A percentile compares a stretch with the other conserved stretches of the same genome.
Conservation (phyloP, 2,888 invertebrate species). For the Agonopterix subpropinquella region DNA sequence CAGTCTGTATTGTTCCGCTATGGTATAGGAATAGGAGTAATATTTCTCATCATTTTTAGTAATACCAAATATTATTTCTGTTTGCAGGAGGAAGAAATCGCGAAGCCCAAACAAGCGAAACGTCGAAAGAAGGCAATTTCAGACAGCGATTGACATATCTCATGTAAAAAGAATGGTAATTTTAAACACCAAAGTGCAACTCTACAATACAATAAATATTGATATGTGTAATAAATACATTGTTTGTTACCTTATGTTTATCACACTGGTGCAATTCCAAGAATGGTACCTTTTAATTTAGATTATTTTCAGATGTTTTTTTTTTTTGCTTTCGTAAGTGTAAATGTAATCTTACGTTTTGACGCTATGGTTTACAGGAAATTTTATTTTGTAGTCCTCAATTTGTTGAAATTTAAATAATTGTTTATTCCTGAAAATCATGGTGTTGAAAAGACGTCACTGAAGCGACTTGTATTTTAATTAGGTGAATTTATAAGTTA, state of each 20-base stretch:
- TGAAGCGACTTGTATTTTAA: not conserved
- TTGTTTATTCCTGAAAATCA: slow-evolving; percentile 9
- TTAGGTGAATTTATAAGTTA: no score
- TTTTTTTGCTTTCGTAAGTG: slow-evolving; percentile 23
- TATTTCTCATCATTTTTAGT: no score
- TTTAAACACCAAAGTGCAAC: slow-evolving; percentile 73
- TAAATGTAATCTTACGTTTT: slow-evolving; percentile 17
- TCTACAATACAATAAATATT: slow-evolving; percentile 65
- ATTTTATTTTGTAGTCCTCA: not conserved
- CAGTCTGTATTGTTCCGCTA: no score
- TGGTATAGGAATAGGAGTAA: no score
- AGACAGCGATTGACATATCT: slow-evolving; percentile 91
- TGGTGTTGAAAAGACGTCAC: slow-evolving; percentile 3
- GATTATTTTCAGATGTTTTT: slow-evolving; percentile 18
- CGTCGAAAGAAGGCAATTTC: slow-evolving; percentile 94
- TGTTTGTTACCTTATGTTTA: slow-evolving; percentile 41
- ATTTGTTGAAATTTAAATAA: not conserved
- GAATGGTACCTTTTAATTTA: slow-evolving; percentile 47
- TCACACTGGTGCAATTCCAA: slow-evolving; percentile 55
- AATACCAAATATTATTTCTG: slow-evolving; percentile 19
- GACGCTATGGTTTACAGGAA: slow-evolving; percentile 13
- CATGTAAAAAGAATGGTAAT: slow-evolving; percentile 52
- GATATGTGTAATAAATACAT: slow-evolving; percentile 37
- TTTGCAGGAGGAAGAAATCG: slow-evolving; percentile 90
- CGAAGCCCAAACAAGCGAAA: slow-evolving; percentile 93